Percentiles rank a stretch among this genome's conserved stretches.
Evolutionary conservation across 2,113 vertebrate genomes (phyloP).

Genomic region (Equus przewalskii): DNA sequence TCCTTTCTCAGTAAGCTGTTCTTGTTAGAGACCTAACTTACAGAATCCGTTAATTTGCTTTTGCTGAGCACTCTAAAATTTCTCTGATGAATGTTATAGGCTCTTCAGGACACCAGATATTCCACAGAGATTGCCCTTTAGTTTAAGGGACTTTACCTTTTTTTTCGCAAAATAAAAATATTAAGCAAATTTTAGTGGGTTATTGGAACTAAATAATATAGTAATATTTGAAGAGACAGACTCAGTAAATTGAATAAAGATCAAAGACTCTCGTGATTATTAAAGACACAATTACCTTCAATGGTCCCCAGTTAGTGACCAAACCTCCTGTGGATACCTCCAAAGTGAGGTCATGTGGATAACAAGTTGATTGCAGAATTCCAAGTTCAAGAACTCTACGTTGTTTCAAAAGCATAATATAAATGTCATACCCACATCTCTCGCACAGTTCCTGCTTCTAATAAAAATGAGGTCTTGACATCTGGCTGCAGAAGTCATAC

Average conservation of each 20-base stretch:
- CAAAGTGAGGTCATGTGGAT: neutral
- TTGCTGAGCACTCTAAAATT: neutral
- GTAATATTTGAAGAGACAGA: conserved; percentile 7
- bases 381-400: neutral
- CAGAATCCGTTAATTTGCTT: neutral
- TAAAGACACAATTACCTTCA: neutral
- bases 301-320: neutral
- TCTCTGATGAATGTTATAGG: neutral
- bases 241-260: neutral
- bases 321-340: neutral
- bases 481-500: neutral
- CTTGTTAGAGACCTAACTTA: neutral
- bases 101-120: neutral
- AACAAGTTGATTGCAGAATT: neutral
- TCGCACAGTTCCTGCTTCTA: neutral
- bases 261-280: neutral
- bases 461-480: neutral
- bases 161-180: neutral
- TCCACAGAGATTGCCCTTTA: neutral
- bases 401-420: neutral
- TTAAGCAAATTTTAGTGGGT: neutral
- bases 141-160: neutral
- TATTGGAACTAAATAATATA: neutral
- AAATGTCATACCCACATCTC: neutral
- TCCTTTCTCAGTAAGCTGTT: neutral